Base-by-base conservation (phyloP, 2,888 invertebrate species). In the Ophioninae sp. region DNA sequence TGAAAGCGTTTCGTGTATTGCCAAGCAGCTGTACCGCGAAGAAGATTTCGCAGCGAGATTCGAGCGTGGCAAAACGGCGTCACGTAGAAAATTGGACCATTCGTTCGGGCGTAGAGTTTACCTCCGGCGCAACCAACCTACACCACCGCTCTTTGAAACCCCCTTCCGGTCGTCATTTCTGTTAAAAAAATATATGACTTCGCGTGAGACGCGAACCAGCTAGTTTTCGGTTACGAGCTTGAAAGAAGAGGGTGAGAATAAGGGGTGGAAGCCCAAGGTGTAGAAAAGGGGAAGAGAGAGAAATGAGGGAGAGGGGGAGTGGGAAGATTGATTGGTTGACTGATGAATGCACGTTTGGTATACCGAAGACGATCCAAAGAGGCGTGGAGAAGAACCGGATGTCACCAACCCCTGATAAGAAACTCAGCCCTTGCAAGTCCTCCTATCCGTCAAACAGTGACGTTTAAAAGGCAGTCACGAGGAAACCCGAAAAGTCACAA, bases 31-130 rank as follows among this genome's bases (percentile, higher is more conserved):
- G 82, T 82, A 79, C 79, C 84, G 79, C 79, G 76, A 73, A 73
- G 76, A 72, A 81, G 84, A 84, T 84, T 81, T 81, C 84, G 62
- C 39, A 77, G 78, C 73, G 83, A 84, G 84, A 86, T 86, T 84
- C 83, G 83, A 83, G 78, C 76, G 76, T 77, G 83, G 82, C 79
- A 82, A 77, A 86, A 81, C 83, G 85, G 86, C 82, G 87, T 87
- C 87, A 87, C 87, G 87, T 87, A 87, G 85, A 86, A 87, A 86
- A 87, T 86, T 87, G 87, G 85, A 86, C 86, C 82, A 87, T 87
- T 86, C 85, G 87, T 87, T 79, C 64, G 62, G 74, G 68, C 76
- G 21, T 64, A 73, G 74, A 79, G 70, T 79, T 79, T 79, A 59
- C 64, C 83, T 76, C 70, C 61, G 57, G 44, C 56, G 62, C 76